A percentile compares a stretch with the other conserved stretches of the same genome.
Conservation (phyloP, 2,888 invertebrate genomes). For the Nymphalis c-album region DNA sequence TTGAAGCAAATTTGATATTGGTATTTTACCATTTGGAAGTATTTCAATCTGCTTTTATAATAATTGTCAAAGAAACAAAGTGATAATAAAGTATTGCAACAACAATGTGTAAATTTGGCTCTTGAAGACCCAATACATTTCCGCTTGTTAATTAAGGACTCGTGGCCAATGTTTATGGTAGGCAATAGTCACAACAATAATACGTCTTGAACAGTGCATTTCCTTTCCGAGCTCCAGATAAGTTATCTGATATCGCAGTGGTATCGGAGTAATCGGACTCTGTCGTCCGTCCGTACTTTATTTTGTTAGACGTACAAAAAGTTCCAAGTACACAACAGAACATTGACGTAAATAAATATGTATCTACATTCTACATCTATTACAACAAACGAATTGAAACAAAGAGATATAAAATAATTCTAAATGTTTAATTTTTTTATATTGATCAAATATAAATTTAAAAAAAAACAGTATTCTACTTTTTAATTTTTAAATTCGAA, state of each 20-base stretch:
- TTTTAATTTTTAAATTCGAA: neutral
- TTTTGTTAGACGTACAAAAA: constrained; percentile 28
- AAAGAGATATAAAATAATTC: too few relatives aligned
- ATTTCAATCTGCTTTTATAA: too few relatives aligned
- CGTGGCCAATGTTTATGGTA: constrained; percentile 59
- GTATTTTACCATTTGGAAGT: neutral
- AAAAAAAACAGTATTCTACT: too few relatives aligned
- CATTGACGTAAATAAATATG: neutral
- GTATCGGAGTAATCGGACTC: constrained; percentile 58
- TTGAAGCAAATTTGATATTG: neutral
- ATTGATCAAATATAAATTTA: too few relatives aligned
- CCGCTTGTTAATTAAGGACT: constrained; percentile 68
- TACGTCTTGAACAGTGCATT: constrained; percentile 58
- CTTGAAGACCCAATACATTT: constrained; percentile 50
- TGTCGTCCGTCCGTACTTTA: constrained; percentile 52
- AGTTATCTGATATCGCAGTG: constrained; percentile 71
- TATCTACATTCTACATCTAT: too few relatives aligned
- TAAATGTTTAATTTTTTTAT: neutral
- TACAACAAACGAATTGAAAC: too few relatives aligned
- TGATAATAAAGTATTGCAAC: neutral
- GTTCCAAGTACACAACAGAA: neutral
- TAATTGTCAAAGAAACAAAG: neutral
- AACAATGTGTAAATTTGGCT: constrained; percentile 3
- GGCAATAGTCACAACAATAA: constrained; percentile 70
- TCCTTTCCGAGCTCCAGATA: constrained; percentile 57